Evolutionary conservation across 2,797 vertebrate genomes (phyloP), one percentile per base, ranked within the genome.

Genomic region (Malurus splendens): DNA sequence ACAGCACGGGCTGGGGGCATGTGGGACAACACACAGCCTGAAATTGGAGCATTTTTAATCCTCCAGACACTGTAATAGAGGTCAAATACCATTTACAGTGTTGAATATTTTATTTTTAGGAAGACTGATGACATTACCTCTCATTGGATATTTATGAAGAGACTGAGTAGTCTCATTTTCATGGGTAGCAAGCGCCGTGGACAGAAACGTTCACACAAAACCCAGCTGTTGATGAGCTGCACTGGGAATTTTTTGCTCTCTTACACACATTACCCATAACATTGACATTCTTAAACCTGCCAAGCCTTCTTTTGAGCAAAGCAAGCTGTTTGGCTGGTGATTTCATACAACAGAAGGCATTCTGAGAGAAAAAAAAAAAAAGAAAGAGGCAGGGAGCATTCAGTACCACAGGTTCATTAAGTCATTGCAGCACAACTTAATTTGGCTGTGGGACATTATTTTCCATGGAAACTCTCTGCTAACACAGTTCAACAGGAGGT

Each of bases 71-170:
- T 12, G 0, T 70, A 93, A 85, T 48, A 81, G 81, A 88, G 91
- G 93, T 93, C 93, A 95, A 93, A 93, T 48, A 93, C 79, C 89
- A 85, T 91, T 94, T 90, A 92, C 70, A 84, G 62, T 41, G 27
- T 86, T 95, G 66, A 93, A 95, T 94, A 95, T 93, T 93, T 93
- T 91, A 93, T 91, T 93, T 92, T 92, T 70, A 81, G 73, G 88
- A 73, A 92, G 83, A 95, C 62, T 48, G 91, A 93, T 94, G 86
- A 59, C 90, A 89, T 80, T 92, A 86, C 22, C 80, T 45, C 51
- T 93, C 76, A 83, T 93, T 70, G 92, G 91, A 90, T 95, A 93
- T 95, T 95, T 92, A 94, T 82, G 79, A 89, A 65, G 68, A 78
- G 70, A 85, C 38, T 14, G 56, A 83, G 32, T 14, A 77, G 56